Conservation (phyloP, 2,797 vertebrate species). For the Lerista edwardsae region DNA sequence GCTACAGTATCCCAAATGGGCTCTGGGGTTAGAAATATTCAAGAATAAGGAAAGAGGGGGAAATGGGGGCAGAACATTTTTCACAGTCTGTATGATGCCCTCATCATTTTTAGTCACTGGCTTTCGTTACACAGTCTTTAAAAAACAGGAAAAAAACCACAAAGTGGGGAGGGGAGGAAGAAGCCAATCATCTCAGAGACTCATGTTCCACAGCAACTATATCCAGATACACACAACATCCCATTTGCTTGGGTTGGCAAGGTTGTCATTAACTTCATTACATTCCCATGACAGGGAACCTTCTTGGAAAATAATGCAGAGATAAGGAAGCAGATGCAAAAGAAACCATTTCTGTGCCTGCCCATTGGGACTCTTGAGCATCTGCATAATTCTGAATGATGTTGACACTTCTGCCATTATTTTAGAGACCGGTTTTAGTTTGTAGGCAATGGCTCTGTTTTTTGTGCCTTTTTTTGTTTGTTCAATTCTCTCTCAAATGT, state of each 20-base stretch:
- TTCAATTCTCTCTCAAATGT: neutral
- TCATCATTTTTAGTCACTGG: neutral
- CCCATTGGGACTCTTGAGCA: neutral
- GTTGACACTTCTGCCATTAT: constrained; percentile 7
- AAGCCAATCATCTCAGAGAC: constrained; percentile 21
- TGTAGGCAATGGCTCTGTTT: neutral
- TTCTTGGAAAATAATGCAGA: neutral
- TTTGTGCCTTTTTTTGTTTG: neutral
- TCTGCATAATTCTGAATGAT: neutral
- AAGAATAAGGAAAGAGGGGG: too few relatives aligned
- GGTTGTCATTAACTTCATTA: constrained; percentile 44
- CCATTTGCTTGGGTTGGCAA: constrained; percentile 7
- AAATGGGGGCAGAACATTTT: too few relatives aligned
- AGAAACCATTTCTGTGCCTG: neutral
- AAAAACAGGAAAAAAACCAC: too few relatives aligned
- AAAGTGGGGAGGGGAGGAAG: too few relatives aligned
- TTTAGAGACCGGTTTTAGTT: constrained; percentile 43
- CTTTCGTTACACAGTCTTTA: neutral
- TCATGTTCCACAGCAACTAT: neutral
- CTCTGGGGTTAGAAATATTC: too few relatives aligned
- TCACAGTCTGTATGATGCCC: neutral
- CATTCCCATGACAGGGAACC: constrained; percentile 35
- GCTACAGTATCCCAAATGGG: too few relatives aligned
- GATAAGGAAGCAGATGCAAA: neutral
- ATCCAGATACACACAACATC: neutral